Percentiles rank a stretch among this genome's conserved stretches.
phyloP scores from a whole-genome alignment of 2,888 invertebrate genomes.

The Drosophila maculinotata region DNA sequence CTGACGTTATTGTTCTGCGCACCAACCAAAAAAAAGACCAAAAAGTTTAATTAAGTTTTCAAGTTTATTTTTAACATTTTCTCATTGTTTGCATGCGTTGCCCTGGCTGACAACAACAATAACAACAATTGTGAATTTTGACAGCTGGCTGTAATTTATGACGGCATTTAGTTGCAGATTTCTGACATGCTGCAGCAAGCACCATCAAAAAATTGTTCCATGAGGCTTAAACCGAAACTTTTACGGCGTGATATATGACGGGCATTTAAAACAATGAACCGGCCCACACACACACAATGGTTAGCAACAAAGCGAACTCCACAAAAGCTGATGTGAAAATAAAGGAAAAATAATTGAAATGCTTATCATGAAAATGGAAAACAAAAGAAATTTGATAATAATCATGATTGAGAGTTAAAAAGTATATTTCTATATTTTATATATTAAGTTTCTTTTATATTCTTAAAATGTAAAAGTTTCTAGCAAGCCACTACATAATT shows the following conservation, averaged over 20 bases:
- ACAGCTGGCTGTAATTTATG: conserved; percentile 70
- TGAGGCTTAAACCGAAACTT: conserved; percentile 39
- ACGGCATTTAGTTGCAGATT: conserved; percentile 70
- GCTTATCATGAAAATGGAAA: conserved; percentile 16
- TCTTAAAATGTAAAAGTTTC: too few species aligned
- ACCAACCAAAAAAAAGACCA: conserved; percentile 14
- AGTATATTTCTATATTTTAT: neutral
- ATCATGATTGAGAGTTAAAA: conserved; percentile 12
- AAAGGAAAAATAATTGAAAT: conserved; percentile 26
- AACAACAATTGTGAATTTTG: conserved; percentile 63
- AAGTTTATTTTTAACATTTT: conserved; percentile 72
- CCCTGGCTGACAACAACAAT: conserved; percentile 30
- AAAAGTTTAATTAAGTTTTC: conserved; percentile 77
- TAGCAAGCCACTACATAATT: too few species aligned
- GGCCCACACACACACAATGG: conserved; percentile 20
- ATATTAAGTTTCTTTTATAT: neutral
- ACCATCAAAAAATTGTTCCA: conserved; percentile 27
- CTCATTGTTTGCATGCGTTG: conserved; percentile 68
- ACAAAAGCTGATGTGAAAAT: neutral
- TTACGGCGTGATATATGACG: conserved; percentile 38
- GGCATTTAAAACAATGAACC: conserved; percentile 43
- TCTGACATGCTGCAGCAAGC: conserved; percentile 50
- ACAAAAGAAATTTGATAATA: conserved; percentile 2
- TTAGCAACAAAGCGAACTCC: neutral
- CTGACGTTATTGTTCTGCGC: conserved; percentile 29